phyloP scores from a whole-genome alignment of 2,797 vertebrate species.

The Falco columbarius region DNA sequence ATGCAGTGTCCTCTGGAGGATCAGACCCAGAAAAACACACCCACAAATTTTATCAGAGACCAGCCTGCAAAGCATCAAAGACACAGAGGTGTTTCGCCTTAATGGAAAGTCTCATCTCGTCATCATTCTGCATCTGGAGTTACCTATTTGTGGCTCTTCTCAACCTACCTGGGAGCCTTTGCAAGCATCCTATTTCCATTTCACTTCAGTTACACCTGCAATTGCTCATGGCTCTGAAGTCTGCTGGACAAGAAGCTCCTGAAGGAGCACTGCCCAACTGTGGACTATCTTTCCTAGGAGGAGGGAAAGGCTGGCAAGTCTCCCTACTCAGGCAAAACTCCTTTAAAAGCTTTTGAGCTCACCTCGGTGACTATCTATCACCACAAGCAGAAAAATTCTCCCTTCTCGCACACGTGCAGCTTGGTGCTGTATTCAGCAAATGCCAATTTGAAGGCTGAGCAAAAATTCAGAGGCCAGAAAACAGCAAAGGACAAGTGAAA shows the following conservation, averaged over 20 bases:
- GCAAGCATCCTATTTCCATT: too few relatives aligned
- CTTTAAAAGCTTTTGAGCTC: neutral
- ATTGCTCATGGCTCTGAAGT: neutral
- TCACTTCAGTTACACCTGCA: neutral
- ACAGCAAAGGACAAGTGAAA: neutral
- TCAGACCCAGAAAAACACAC: neutral
- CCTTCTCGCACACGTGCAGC: neutral
- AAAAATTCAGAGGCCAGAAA: neutral
- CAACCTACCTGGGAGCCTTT: neutral
- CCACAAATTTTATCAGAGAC: neutral
- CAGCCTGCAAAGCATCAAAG: neutral
- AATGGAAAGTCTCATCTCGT: neutral
- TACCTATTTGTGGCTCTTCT: neutral
- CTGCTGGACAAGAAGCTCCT: neutral
- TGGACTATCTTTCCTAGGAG: neutral
- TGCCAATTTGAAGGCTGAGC: neutral
- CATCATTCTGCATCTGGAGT: neutral
- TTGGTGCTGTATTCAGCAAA: neutral
- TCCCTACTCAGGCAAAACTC: neutral
- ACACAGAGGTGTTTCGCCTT: neutral
- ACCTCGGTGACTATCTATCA: rapidly evolving
- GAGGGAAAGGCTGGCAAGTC: neutral
- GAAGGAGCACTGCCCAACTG: neutral
- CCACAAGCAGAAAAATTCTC: neutral
- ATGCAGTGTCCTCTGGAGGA: neutral